Conservation (phyloP, 2,113 vertebrate species). For the Burhinus bistriatus region DNA sequence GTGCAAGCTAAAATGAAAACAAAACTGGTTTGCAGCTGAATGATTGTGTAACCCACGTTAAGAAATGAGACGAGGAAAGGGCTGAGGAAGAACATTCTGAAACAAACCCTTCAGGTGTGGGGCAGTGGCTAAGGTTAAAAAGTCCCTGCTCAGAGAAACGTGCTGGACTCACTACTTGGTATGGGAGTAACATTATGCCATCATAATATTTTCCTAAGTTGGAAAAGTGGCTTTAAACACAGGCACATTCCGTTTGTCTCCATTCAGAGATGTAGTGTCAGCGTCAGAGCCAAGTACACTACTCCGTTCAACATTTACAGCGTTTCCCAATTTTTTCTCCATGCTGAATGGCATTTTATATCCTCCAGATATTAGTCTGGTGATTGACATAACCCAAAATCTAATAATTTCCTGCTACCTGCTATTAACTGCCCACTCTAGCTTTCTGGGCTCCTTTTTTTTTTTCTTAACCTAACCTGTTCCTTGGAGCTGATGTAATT, state of each 20-base stretch:
- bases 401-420: background rate
- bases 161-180: background rate
- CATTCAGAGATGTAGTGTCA: background rate
- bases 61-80: background rate
- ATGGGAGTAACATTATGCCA: background rate
- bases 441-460: background rate
- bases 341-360: background rate
- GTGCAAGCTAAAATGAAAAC: slow-evolving; percentile 6
- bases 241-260: background rate
- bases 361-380: background rate
- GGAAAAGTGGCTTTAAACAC: background rate
- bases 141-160: background rate
- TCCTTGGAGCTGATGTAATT: background rate
- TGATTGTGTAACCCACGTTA: background rate
- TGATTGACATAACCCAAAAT: background rate
- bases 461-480: background rate
- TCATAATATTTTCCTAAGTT: background rate
- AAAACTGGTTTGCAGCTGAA: background rate
- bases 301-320: background rate
- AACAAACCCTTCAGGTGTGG: background rate
- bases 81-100: background rate
- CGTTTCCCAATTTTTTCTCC: background rate
- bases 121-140: background rate
- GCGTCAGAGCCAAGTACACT: background rate
- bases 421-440: background rate